Percentiles rank a stretch among this genome's conserved stretches.
These are phyloP conservation scores for Anagrus nilaparvatae DNA, from an alignment of 1,140 invertebrate genomes.

Conservation along the genomic window DNA sequence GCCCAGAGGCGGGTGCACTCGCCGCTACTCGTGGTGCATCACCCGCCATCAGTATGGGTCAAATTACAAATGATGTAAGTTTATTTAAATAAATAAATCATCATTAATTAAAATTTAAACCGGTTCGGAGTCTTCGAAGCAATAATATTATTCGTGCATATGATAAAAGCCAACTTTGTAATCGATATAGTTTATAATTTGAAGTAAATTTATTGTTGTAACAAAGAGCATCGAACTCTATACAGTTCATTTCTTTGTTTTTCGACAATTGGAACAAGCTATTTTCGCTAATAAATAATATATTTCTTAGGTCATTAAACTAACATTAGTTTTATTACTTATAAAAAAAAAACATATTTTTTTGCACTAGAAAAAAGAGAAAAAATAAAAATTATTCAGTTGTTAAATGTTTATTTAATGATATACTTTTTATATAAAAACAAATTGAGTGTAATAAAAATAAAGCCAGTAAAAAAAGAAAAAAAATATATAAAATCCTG, in stretches of 20 bases:
- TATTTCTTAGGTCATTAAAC: neutral
- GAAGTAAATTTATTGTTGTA: too few species aligned
- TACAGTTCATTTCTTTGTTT: slow-evolving; percentile 1
- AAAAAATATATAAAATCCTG: too few species aligned
- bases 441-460: too few species aligned
- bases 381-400: too few species aligned
- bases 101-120: neutral
- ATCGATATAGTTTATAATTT: slow-evolving; percentile 1
- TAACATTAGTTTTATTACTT: neutral
- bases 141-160: neutral
- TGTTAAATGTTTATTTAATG: too few species aligned
- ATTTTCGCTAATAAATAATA: neutral
- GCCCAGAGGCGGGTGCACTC: slow-evolving; percentile 36
- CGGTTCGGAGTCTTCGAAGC: neutral
- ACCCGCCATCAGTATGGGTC: slow-evolving; percentile 46
- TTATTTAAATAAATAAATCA: neutral
- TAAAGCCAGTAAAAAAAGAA: too few species aligned
- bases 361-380: too few species aligned
- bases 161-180: too few species aligned
- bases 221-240: neutral
- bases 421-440: too few species aligned
- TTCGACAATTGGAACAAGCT: neutral
- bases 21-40: slow-evolving; percentile 27
- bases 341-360: neutral
- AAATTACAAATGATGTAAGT: slow-evolving; percentile 47